Evolutionary conservation across 2,113 vertebrate genomes (phyloP).

Genomic region (Cochlearius cochlearius): DNA sequence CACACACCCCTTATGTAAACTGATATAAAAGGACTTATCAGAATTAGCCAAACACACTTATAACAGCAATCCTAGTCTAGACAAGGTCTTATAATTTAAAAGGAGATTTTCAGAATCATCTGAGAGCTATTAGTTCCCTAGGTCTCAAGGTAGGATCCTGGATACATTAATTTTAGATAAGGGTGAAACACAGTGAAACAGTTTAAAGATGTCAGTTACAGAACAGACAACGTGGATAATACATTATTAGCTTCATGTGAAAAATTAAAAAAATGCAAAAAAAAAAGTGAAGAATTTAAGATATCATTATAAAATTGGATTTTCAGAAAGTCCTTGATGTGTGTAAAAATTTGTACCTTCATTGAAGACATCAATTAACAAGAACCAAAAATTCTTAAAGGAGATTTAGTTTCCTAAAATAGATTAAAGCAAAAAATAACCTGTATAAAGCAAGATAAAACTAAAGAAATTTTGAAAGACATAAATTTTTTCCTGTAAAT

Average conservation of each 20-base stretch:
- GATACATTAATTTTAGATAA: background rate
- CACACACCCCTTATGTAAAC: background rate
- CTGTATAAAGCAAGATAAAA: background rate
- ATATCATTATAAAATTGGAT: background rate
- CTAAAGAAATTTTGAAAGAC: background rate
- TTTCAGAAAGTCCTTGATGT: background rate
- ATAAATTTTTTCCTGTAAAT: background rate
- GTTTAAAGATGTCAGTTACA: background rate
- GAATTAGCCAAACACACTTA: background rate
- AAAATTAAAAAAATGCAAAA: background rate
- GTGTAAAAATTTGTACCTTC: background rate
- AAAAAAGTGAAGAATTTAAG: background rate
- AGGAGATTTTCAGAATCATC: background rate
- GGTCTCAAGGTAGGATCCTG: background rate
- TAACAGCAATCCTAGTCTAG: background rate
- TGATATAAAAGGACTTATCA: background rate
- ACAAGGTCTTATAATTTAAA: background rate
- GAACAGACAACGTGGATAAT: background rate
- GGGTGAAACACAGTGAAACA: background rate
- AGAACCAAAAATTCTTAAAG: background rate
- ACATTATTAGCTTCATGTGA: background rate
- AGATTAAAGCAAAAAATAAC: background rate
- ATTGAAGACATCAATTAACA: background rate
- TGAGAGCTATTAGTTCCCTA: background rate
- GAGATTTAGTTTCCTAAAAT: background rate